Base-by-base conservation (phyloP, 2,888 invertebrate genomes). In the Lithophane leautieri region DNA sequence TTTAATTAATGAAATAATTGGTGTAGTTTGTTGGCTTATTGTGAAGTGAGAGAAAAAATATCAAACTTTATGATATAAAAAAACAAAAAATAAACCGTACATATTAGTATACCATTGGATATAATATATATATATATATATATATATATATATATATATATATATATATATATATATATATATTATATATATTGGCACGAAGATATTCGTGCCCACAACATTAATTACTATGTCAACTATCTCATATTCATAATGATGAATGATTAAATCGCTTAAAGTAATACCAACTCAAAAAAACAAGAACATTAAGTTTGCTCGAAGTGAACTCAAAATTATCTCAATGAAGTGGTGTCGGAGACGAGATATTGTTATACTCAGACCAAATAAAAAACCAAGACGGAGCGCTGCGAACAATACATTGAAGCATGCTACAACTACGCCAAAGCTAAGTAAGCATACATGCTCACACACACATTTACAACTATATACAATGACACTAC, bases 1-100 rank as follows among this genome's bases (percentile, higher is more conserved):
- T 78, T 62, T 79, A 42, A 42, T 73, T 67, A 67, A 73, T n/a
- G n/a, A 42, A 60, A 60, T 61, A 80, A 42, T 66, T 76, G 50
- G 25, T 42, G 16, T 47, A 7, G 19, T 14, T 63, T 44, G 11
- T 28, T 61, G 12, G 34, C 4, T 19, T 19, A 75, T 16, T 34
- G 34, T 42, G 9, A 25, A 34, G 16, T 61, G 19, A 25, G 8
- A 8, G 4, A 50, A 28, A 16, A 34, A 19, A 12, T n/a, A 22
- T n/a, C 7, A 42, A 52, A 3, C 22, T 66, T 52, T 47, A 22
- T 16, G 9, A 66, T 9, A n/a, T 28, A 14, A 11, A 34, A 47
- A 28, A 2, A 0, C 8, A 65, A 19, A 19, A 0, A 12, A 47
- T n/a, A 12, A 19, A 54, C 52, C 22, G 8, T 8, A 50, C 9